Evolutionary conservation across 2,113 vertebrate species (phyloP).

Genomic region (Rafetus swinhoei): DNA sequence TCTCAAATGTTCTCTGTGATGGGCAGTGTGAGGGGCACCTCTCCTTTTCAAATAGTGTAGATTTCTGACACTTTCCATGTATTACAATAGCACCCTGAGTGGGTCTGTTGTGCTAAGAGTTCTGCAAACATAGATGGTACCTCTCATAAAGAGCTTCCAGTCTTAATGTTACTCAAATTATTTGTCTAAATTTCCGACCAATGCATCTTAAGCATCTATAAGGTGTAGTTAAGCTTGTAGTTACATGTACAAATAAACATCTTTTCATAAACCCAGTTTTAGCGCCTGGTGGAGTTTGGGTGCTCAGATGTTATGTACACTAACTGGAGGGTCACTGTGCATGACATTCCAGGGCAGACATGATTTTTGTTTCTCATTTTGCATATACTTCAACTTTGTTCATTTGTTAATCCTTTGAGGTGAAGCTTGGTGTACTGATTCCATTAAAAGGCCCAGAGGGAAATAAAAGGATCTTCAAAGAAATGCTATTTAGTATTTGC

Average conservation of each 20-base stretch:
- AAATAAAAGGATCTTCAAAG: fast-evolving
- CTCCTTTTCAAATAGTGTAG: too few relatives aligned
- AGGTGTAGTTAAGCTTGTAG: neutral
- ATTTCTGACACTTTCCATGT: neutral
- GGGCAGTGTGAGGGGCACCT: too few relatives aligned
- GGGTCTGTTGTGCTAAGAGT: neutral
- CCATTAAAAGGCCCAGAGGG: neutral
- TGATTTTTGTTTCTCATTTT: neutral
- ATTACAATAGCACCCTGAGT: neutral
- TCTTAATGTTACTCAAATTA: neutral
- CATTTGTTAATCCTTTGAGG: neutral
- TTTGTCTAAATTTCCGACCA: neutral
- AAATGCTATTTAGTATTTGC: neutral
- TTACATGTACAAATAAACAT: fast-evolving
- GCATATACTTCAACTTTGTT: neutral
- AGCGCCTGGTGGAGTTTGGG: neutral
- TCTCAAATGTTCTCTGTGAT: too few relatives aligned
- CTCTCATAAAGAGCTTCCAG: neutral
- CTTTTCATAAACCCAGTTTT: neutral
- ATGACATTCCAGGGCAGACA: neutral
- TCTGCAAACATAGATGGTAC: neutral
- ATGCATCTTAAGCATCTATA: neutral
- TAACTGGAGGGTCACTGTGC: neutral
- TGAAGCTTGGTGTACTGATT: neutral
- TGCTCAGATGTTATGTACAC: neutral